phyloP scores from a whole-genome alignment of 2,113 vertebrate species.

The Probosciger aterrimus region DNA sequence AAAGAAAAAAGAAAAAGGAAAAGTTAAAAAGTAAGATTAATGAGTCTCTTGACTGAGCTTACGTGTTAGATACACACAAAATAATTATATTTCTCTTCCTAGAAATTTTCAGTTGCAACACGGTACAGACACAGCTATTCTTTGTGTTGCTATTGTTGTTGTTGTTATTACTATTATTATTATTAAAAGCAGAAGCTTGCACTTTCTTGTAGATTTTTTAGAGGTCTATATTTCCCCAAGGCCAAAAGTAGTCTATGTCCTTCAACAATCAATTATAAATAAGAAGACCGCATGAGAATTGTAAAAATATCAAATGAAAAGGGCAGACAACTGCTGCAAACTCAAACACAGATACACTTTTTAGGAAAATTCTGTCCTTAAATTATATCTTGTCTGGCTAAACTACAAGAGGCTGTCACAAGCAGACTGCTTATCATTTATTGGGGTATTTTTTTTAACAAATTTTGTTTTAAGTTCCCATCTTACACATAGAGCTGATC shows the following conservation, averaged over 20 bases:
- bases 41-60: not conserved
- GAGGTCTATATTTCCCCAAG: not conserved
- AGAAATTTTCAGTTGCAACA: not conserved
- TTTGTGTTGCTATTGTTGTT: not conserved
- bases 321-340: not conserved
- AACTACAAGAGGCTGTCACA: not conserved
- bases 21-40: not conserved
- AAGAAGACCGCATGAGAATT: not conserved
- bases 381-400: not conserved
- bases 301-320: not conserved
- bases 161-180: not conserved
- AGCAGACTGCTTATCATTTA: not conserved
- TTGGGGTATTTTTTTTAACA: not conserved
- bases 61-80: not conserved
- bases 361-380: not conserved
- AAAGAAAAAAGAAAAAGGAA: not conserved
- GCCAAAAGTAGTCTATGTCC: not conserved
- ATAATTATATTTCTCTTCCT: not conserved
- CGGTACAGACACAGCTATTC: not conserved
- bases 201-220: not conserved
- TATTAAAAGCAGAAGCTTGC: not conserved
- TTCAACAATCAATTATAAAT: not conserved
- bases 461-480: not conserved
- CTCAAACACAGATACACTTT: not conserved
- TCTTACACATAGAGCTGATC: not conserved